Conservation (phyloP, 2,113 vertebrate genomes). For the Falcunculus frontatus region DNA sequence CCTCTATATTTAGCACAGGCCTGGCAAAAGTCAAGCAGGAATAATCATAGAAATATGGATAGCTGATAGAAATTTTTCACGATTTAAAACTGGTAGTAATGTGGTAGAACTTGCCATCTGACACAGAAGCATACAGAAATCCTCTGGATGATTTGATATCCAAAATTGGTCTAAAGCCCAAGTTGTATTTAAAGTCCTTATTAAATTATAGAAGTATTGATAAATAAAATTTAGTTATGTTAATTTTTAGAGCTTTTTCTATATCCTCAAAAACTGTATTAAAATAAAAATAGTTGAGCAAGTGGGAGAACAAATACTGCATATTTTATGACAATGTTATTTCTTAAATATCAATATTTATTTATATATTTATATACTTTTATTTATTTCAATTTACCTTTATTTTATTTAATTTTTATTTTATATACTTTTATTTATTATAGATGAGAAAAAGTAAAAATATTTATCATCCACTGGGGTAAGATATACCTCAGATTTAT, state of each 20-base stretch:
- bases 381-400: not conserved
- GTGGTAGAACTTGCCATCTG: not conserved
- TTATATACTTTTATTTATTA: not conserved
- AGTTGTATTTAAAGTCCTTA: not conserved
- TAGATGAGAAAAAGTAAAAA: not conserved
- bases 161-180: not conserved
- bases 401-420: not conserved
- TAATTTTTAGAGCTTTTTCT: not conserved
- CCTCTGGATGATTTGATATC: not conserved
- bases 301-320: not conserved
- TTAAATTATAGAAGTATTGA: not conserved
- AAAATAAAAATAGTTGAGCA: not conserved
- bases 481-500: not conserved
- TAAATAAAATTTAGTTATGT: not conserved
- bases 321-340: not conserved
- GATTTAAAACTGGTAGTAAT: not conserved
- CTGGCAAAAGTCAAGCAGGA: not conserved
- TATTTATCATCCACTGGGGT: not conserved
- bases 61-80: not conserved
- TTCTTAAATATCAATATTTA: not conserved
- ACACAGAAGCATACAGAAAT: not conserved
- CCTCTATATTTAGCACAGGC: not conserved
- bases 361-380: not conserved
- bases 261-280: not conserved
- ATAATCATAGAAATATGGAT: not conserved